Evolutionary conservation across 1,140 invertebrate genomes (phyloP), one percentile per base, ranked within the genome.

Genomic region (Dendroctonus valens): DNA sequence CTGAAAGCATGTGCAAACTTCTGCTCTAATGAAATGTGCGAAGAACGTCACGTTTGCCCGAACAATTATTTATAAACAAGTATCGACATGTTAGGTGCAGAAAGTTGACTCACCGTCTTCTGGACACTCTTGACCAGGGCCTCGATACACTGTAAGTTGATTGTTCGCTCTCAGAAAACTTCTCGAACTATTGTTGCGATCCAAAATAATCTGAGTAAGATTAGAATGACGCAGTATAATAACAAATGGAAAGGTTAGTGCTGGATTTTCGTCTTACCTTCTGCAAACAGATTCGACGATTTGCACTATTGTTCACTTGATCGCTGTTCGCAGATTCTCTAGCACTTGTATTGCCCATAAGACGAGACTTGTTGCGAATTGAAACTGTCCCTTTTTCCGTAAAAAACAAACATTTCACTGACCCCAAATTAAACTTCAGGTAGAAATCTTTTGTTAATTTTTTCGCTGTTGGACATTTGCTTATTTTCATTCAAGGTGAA

Each of bases 261-360:
- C 38, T 58, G 14, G 59, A 15, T 7, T 71, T 66, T 41, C 66
- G 57, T 38, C 61, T 71, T 69, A 73, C 65, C 67, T 74, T 65
- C 55, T 67, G 66, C 42, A 69, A 72, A 65, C 71, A 48, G 68
- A 52, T 41, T 66, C 53, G 59, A 69, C 70, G 44, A 70, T 63
- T 67, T 42, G 14, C 14, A 38, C 58, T 49, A 12, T 68, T 51
- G 52, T 71, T 68, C 54, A 65, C 54, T 65, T 60, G 70, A 41
- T 50, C 55, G 42, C 51, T 59, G 62, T 60, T 59, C 65, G 39
- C 62, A 50, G 61, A 58, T 26, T 42, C 54, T 48, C 57, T 74
- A 57, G 70, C 57, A 64, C 53, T 54, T 67, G 64, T 72, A 70
- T 74, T 74, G 68, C 73, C 73, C 73, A 74, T 74, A 69, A 66